Evolutionary conservation across 2,113 vertebrate genomes (phyloP).

Genomic region (Rostratula benghalensis): DNA sequence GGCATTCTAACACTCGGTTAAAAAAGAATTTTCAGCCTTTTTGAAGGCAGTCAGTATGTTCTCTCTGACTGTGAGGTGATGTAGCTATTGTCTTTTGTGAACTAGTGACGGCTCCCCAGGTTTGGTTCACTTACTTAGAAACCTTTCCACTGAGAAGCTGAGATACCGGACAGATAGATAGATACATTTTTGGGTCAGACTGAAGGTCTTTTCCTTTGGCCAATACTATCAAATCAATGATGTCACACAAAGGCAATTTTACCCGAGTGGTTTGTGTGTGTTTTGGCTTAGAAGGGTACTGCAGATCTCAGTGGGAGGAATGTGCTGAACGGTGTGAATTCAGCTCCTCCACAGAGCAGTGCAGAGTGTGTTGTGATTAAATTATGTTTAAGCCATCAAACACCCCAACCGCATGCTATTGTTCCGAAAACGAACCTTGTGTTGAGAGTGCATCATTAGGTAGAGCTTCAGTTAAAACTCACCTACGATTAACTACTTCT

Average conservation of each 20-base stretch:
- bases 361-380: neutral
- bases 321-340: conserved; percentile 51
- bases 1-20: neutral
- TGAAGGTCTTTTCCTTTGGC: neutral
- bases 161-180: neutral
- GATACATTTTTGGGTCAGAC: neutral
- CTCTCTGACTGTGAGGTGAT: neutral
- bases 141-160: neutral
- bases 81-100: neutral
- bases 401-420: neutral
- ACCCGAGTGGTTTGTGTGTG: neutral
- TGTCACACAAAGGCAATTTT: neutral
- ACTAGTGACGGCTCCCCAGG: neutral
- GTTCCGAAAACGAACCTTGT: neutral
- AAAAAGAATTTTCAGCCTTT: neutral
- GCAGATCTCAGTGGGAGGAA: conserved; percentile 26
- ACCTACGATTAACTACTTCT: neutral
- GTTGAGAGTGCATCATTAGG: neutral
- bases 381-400: neutral
- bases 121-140: neutral
- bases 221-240: neutral
- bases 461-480: neutral
- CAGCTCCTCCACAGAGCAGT: neutral
- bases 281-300: neutral
- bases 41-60: neutral